These are phyloP conservation scores for Pipa parva DNA, from an alignment of 2,113 vertebrate species.

Conservation along the genomic window DNA sequence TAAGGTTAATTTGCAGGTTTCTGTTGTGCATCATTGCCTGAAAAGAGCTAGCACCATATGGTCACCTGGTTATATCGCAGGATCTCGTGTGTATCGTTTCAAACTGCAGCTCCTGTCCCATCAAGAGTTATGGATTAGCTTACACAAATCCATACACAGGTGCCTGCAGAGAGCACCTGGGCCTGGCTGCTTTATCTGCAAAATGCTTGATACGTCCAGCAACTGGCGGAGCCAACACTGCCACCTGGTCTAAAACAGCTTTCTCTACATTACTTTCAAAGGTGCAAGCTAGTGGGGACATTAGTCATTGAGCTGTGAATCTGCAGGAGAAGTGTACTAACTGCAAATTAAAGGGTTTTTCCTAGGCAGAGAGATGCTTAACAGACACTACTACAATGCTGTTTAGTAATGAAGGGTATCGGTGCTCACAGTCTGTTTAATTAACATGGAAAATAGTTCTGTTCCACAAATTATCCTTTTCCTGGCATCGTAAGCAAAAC, in stretches of 20 bases:
- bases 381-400: neutral
- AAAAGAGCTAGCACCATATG: conserved; percentile 32
- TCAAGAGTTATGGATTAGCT: conserved; percentile 38
- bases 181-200: conserved; percentile 36
- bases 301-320: conserved; percentile 33
- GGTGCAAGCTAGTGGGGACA: conserved; percentile 26
- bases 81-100: conserved; percentile 31
- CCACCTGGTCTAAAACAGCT: conserved; percentile 37
- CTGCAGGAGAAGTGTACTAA: conserved; percentile 12
- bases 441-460: conserved; percentile 31
- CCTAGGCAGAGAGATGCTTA: neutral
- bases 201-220: conserved; percentile 19
- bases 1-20: conserved; percentile 13
- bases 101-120: conserved; percentile 18
- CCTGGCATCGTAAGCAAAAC: conserved; percentile 16
- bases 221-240: conserved; percentile 38
- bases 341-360: neutral
- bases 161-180: conserved; percentile 35
- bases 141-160: conserved; percentile 30
- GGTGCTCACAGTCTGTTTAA: conserved; percentile 25
- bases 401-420: conserved; percentile 6
- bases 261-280: conserved; percentile 19
- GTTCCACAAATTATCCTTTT: conserved; percentile 31
- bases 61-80: conserved; percentile 31
- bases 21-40: conserved; percentile 17